Percentiles rank a stretch among this genome's conserved stretches.
Conservation (phyloP, 2,888 invertebrate species). For the Geotrupes spiniger region DNA sequence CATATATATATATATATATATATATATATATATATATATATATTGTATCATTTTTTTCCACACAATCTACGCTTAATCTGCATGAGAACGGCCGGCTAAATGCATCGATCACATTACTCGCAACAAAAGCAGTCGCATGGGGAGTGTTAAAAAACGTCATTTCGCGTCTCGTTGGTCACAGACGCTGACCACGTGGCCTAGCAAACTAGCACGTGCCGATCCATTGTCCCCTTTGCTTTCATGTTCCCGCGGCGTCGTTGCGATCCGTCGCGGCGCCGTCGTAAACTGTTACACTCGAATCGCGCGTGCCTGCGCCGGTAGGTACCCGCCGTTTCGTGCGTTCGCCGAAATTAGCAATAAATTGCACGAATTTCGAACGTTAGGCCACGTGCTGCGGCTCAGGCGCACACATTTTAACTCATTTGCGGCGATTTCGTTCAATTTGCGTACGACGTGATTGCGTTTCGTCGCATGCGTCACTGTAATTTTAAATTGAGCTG, state of each 20-base stretch:
- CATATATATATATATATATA: no score
- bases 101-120: conserved; percentile 18
- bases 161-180: conserved; percentile 49
- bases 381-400: conserved; percentile 48
- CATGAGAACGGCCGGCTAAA: conserved; percentile 17
- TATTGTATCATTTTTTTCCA: background rate
- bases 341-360: conserved; percentile 51
- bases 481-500: no score
- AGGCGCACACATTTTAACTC: conserved; percentile 32
- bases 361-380: conserved; percentile 48
- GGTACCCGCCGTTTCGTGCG: conserved; percentile 42
- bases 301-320: conserved; percentile 10
- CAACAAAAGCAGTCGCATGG: conserved; percentile 17
- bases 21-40: no score
- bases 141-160: conserved; percentile 50
- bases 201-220: conserved; percentile 44
- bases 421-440: conserved; percentile 29
- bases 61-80: conserved; percentile 18
- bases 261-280: conserved; percentile 38
- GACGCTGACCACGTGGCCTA: conserved; percentile 46
- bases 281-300: conserved; percentile 32
- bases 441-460: conserved; percentile 5
- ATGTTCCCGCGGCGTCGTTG: conserved; percentile 38
- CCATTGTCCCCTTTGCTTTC: conserved; percentile 42
- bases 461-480: no score